phyloP scores from a whole-genome alignment of 2,113 vertebrate species.

The Riparia riparia region DNA sequence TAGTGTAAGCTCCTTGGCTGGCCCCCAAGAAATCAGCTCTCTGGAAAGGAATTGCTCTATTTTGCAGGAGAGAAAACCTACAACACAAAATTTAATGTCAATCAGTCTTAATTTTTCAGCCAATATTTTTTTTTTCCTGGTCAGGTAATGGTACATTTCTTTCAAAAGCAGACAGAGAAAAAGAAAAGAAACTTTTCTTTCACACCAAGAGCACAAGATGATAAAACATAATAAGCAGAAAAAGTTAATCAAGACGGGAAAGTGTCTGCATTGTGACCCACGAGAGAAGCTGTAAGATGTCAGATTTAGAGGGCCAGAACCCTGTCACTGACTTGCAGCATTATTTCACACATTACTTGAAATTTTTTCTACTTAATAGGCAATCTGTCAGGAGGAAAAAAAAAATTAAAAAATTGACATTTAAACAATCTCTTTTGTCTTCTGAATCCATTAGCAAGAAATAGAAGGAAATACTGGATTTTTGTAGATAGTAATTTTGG shows the following conservation, averaged over 20 bases:
- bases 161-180: neutral
- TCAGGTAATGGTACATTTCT: neutral
- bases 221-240: neutral
- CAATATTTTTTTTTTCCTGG: neutral
- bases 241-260: neutral
- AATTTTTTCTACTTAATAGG: neutral
- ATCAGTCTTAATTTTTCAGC: neutral
- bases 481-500: neutral
- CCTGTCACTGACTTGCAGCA: neutral
- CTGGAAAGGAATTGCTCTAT: neutral
- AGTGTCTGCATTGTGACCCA: neutral
- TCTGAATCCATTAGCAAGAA: neutral
- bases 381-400: neutral
- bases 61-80: neutral
- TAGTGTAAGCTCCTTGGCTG: neutral
- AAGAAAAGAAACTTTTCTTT: neutral
- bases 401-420: neutral
- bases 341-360: constrained; percentile 22
- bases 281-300: neutral
- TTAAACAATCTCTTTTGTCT: neutral
- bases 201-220: neutral
- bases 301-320: neutral
- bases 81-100: neutral
- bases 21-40: neutral
- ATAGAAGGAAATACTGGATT: neutral